Base-by-base conservation (phyloP, 2,797 vertebrate genomes). In the Zenarchopterus dispar region DNA sequence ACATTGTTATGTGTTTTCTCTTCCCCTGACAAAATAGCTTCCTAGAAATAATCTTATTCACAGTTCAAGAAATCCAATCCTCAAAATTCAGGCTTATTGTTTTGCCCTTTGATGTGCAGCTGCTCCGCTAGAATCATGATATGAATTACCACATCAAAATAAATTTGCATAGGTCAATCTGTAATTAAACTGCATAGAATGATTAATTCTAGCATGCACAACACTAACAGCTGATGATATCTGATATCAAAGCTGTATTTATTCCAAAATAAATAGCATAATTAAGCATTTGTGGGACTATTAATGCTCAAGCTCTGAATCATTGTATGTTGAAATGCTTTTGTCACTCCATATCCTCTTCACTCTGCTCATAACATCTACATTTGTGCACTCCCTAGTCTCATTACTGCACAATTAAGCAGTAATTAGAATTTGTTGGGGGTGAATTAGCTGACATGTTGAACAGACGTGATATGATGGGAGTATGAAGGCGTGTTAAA, bases 331-430 rank as follows among this genome's bases (percentile, higher is more conserved):
- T 42, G 5, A 21, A 11, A 49, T 41, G 58, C 21, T 36, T 56
- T 10, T 50, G 49, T 75, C 67, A 77, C 19, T 45, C 22, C 16
- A 53, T 51, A 50, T 56, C 55, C 61, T 62, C 71, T 63, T 50
- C 67, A 56, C 28, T 62, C 54, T 56, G 62, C 81, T 85, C 74
- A 80, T 67, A 85, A 76, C 61, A 75, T 72, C 70, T 81, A 64
- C 61, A 70, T 85, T 81, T 76, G 73, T 18, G 42, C 47, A 58
- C 75, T 92, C 90, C 75, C 85, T 66, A 17, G 73, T 86, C 83
- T 92, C 90, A 92, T 93, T 93, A 92, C 75, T 77, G 58, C 60
- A 73, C 90, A 90, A 91, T 93, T 92, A 92, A 86, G 70, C 13
- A 50, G 87, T 90, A 91, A 91, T 90, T 91, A 88, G 53, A 75